These are phyloP conservation scores for Ammodytes marinus DNA, from an alignment of 2,113 vertebrate species.

Conservation along the genomic window DNA sequence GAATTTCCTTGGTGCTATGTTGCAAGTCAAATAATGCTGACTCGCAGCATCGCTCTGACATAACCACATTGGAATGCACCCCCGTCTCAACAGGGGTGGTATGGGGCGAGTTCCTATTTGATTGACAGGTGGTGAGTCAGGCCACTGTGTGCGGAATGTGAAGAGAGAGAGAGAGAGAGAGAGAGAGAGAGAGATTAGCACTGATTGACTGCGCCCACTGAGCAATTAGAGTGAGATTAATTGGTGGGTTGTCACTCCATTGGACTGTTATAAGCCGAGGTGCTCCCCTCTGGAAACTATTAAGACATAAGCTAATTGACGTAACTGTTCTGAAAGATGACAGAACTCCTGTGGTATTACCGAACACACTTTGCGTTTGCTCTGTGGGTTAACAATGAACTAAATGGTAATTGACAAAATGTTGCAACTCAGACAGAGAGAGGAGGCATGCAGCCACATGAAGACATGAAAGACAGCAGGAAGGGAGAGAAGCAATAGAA, in stretches of 20 bases:
- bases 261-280: conserved; percentile 71
- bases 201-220: conserved; percentile 69
- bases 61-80: conserved; percentile 64
- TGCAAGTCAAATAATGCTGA: conserved; percentile 64
- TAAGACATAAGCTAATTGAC: conserved; percentile 75
- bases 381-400: conserved; percentile 62
- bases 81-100: conserved; percentile 33
- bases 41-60: conserved; percentile 49
- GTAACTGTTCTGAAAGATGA: conserved; percentile 70
- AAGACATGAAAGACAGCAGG: conserved; percentile 8
- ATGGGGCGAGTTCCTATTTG: conserved; percentile 49
- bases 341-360: conserved; percentile 68
- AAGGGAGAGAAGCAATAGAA: not conserved
- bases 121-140: conserved; percentile 68
- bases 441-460: too few species aligned
- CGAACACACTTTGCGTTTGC: conserved; percentile 37
- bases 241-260: conserved; percentile 74
- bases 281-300: conserved; percentile 67
- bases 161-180: conserved; percentile 30
- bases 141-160: conserved; percentile 36
- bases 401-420: conserved; percentile 65
- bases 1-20: conserved; percentile 27
- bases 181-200: conserved; percentile 33
- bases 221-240: conserved; percentile 77
- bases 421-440: conserved; percentile 41